These are phyloP conservation scores for Caradrina clavipalpis DNA, from an alignment of 2,888 invertebrate species.

Conservation along the genomic window DNA sequence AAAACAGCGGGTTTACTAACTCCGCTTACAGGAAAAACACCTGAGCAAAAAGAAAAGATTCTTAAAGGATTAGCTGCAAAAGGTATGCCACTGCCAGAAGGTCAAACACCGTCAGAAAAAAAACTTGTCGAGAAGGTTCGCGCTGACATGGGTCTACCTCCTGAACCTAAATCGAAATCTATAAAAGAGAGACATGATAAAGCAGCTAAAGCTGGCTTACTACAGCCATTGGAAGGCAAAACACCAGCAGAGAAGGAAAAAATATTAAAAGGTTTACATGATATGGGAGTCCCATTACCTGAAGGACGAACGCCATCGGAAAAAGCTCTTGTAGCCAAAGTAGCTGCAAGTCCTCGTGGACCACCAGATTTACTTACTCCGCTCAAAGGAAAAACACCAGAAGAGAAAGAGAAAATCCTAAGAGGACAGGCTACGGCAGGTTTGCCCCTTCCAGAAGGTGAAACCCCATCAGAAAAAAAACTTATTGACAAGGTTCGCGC, in stretches of 20 bases:
- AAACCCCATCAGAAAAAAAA: constrained; percentile 64
- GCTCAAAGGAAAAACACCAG: constrained; percentile 53
- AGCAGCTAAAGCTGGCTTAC: constrained; percentile 58
- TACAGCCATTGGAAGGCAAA: constrained; percentile 60
- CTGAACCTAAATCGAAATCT: constrained; percentile 51
- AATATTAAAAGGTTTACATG: constrained; percentile 56
- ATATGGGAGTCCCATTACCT: constrained; percentile 64
- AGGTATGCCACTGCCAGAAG: constrained; percentile 45
- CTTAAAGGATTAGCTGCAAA: constrained; percentile 27
- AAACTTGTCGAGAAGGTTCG: constrained; percentile 42
- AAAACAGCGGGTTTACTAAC: constrained; percentile 46
- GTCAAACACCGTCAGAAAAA: constrained; percentile 63
- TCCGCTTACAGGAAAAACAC: constrained; percentile 63
- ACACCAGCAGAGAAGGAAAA: constrained; percentile 60
- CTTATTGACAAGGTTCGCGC: constrained; percentile 29
- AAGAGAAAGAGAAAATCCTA: constrained; percentile 64
- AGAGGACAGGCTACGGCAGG: constrained; percentile 56
- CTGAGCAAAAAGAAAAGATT: constrained; percentile 18
- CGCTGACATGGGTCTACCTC: constrained; percentile 57
- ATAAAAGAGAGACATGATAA: constrained; percentile 36
- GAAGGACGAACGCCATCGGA: constrained; percentile 68
- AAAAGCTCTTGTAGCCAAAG: constrained; percentile 29
- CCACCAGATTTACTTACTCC: constrained; percentile 15
- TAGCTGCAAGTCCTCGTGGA: constrained; percentile 1
- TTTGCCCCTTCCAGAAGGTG: constrained; percentile 64